Base-by-base conservation (phyloP, 1,140 invertebrate species). In the Pteromalus puparum region DNA sequence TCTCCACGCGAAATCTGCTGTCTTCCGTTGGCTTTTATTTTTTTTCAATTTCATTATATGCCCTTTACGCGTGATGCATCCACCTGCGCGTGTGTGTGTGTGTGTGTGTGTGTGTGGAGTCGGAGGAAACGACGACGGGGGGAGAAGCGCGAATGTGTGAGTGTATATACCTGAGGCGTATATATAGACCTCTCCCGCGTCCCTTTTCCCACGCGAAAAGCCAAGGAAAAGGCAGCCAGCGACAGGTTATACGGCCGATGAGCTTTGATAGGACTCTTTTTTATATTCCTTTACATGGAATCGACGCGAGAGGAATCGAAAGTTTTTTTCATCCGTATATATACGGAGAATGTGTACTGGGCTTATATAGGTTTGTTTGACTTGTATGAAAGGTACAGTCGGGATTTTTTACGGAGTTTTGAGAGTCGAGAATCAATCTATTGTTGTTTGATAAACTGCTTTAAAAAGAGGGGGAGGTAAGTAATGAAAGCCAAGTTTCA, bases 121-220 rank as follows among this genome's bases (percentile, higher is more conserved):
- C n/a, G n/a, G 68, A 75, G 48, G 81, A 83, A 77, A 68, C 48
- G 74, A 77, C 12, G 18, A 74, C 18, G 26, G 34, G 34, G 48
- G 65, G 74, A 61, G 80, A 42, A 82, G 67, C 15, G 3, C 21
- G 21, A n/a, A n/a, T 34, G 26, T 68, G 42, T 18, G 65, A n/a
- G 38, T 21, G 65, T 21, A 5, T 73, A 70, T 72, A 73, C 79
- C 79, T 81, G 68, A 21, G 18, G 34, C 38, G 18, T 42, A 70
- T 70, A 80, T 67, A 53, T 15, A 53, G 13, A 12, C 1, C 2
- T 53, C 48, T 38, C 67, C 34, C 46, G 42, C 48, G 72, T 74
- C 70, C 65, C 61, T 83, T 83, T 83, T 82, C 74, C 81, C 81
- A 83, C 81, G 81, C 74, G 81, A 82, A 82, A 82, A 82, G 48